These are phyloP conservation scores for Amblyopsis rosae DNA, from an alignment of 2,113 vertebrate species.

Conservation along the genomic window DNA sequence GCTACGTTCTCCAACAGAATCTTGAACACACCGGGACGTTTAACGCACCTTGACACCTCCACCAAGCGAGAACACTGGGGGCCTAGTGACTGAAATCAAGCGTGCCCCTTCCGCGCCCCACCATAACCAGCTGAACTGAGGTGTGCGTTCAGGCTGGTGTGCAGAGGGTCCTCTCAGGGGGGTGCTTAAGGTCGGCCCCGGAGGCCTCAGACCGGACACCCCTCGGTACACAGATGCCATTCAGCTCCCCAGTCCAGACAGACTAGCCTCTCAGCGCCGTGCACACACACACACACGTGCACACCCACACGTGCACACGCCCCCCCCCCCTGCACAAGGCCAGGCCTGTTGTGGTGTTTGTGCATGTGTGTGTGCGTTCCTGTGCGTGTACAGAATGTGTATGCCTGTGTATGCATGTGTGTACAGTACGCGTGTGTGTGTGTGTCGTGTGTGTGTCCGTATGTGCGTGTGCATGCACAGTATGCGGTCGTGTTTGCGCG, in stretches of 20 bases:
- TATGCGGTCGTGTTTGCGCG: not conserved
- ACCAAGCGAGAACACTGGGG: not conserved
- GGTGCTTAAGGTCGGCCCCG: slow-evolving; percentile 16
- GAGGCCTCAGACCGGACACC: slow-evolving; percentile 55
- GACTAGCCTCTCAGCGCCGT: slow-evolving; percentile 54
- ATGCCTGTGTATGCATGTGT: slow-evolving; percentile 15
- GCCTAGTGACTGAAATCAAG: slow-evolving; percentile 11
- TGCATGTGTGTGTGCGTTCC: slow-evolving; percentile 11
- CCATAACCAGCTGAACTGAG: slow-evolving; percentile 41
- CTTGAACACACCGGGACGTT: not conserved
- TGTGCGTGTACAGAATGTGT: slow-evolving; percentile 10
- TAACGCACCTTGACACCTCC: not conserved
- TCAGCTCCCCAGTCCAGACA: slow-evolving; percentile 79
- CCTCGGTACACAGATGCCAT: slow-evolving; percentile 90
- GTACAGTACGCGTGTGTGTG: slow-evolving; percentile 7
- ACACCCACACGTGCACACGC: slow-evolving; percentile 20
- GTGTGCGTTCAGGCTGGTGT: slow-evolving; percentile 36
- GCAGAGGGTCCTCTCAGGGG: slow-evolving; percentile 31
- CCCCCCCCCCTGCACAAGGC: slow-evolving; percentile 33
- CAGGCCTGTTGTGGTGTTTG: slow-evolving; percentile 43
- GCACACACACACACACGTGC: slow-evolving; percentile 47
- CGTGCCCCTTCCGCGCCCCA: slow-evolving; percentile 1
- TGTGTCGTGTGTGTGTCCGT: slow-evolving; percentile 16
- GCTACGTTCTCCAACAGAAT: not conserved
- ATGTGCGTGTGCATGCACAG: slow-evolving; percentile 12